phyloP scores from a whole-genome alignment of 2,113 vertebrate species.

The Ammodramus savannarum region DNA sequence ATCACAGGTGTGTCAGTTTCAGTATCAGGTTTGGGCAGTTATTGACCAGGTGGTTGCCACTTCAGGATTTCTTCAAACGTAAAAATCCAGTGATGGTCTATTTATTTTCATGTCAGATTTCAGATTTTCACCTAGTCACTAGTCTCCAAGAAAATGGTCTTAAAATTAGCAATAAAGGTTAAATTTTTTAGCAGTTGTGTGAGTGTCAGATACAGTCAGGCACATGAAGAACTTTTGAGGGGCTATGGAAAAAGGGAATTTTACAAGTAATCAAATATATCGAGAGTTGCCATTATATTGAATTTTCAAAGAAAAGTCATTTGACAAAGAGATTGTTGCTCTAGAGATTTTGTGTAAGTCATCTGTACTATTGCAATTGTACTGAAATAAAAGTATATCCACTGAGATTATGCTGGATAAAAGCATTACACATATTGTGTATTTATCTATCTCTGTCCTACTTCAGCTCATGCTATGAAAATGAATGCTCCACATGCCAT shows the following conservation, averaged over 20 bases:
- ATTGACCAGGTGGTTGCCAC: neutral
- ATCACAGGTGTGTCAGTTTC: neutral
- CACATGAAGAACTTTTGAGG: neutral
- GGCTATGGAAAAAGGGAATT: neutral
- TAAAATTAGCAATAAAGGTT: neutral
- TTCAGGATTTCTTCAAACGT: neutral
- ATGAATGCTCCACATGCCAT: neutral
- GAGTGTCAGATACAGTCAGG: neutral
- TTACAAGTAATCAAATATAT: conserved; percentile 3
- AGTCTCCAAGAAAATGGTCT: neutral
- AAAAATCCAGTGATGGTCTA: neutral
- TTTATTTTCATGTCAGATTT: neutral
- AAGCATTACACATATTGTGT: neutral
- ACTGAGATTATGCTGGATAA: neutral
- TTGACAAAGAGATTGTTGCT: neutral
- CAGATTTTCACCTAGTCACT: neutral
- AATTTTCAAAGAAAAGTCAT: conserved; percentile 31
- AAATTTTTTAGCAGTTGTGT: neutral
- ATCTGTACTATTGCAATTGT: neutral
- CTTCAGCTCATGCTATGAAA: conserved; percentile 1
- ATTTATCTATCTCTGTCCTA: neutral
- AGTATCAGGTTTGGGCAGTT: neutral
- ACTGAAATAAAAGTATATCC: conserved; percentile 17
- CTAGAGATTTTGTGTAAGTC: conserved; percentile 1
- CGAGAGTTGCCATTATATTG: neutral